A percentile compares a stretch with the other conserved stretches of the same genome.
phyloP scores from a whole-genome alignment of 2,888 invertebrate genomes.

The Cosmorhoe ocellata region DNA sequence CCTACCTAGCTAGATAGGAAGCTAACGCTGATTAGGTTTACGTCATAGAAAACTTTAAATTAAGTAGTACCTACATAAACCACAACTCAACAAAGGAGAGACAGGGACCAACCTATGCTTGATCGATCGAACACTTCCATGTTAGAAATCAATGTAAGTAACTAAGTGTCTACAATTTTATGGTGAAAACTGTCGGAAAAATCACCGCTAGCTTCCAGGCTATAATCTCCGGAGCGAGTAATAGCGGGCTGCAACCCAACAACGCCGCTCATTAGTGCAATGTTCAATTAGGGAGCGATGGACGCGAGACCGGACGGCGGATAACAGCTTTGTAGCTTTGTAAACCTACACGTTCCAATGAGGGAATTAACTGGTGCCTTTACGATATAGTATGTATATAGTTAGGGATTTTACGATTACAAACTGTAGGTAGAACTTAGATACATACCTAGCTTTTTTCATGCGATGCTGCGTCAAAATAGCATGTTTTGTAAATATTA shows the following conservation, averaged over 20 bases:
- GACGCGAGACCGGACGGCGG: conserved; percentile 46
- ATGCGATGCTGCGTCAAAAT: too few relatives aligned
- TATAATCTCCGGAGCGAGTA: conserved; percentile 68
- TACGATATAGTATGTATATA: too few relatives aligned
- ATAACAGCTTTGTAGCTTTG: conserved; percentile 47
- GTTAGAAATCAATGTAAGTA: too few relatives aligned
- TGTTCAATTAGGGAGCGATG: conserved; percentile 75
- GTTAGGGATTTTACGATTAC: conserved; percentile 39
- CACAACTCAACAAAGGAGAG: too few relatives aligned
- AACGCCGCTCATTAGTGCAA: conserved; percentile 79
- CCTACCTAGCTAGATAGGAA: conserved; percentile 16
- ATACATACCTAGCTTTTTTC: too few relatives aligned
- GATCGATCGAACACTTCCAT: too few relatives aligned
- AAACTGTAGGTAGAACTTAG: conserved; percentile 14
- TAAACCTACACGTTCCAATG: conserved; percentile 36
- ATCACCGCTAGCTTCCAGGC: conserved; percentile 31
- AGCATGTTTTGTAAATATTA: too few relatives aligned
- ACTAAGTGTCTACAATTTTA: too few relatives aligned
- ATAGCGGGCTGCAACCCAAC: conserved; percentile 76
- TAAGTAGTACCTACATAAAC: too few relatives aligned
- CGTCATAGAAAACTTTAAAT: too few relatives aligned
- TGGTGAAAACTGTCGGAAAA: not conserved
- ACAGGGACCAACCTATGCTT: too few relatives aligned
- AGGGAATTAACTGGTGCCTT: conserved; percentile 41
- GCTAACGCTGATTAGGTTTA: not conserved